phyloP scores from a whole-genome alignment of 2,113 vertebrate species.

The Aleadryas rufinucha region DNA sequence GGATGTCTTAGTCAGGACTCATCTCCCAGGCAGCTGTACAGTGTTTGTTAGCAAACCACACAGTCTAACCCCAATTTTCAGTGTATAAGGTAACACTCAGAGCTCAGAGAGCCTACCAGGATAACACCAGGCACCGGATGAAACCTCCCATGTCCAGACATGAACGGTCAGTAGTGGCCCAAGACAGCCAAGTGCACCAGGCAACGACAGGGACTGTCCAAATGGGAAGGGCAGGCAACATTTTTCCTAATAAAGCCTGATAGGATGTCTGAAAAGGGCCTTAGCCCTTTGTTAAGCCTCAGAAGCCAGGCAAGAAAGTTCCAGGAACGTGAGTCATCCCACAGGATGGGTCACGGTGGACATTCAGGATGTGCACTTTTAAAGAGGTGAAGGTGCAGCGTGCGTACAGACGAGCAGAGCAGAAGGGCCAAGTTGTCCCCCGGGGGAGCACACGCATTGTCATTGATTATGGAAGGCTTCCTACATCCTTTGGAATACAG shows the following conservation, averaged over 20 bases:
- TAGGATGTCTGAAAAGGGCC: constrained; percentile 34
- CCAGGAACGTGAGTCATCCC: constrained; percentile 61
- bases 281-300: constrained; percentile 36
- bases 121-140: background rate
- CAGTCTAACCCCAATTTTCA: background rate
- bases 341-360: constrained; percentile 40
- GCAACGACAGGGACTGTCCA: background rate
- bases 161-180: accelerated
- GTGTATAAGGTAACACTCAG: background rate
- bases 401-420: background rate
- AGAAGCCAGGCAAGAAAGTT: constrained; percentile 53
- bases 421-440: background rate
- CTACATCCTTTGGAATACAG: background rate
- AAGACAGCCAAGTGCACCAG: background rate
- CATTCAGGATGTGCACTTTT: constrained; percentile 51
- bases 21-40: background rate
- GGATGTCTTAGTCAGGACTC: background rate
- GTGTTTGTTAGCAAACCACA: accelerated
- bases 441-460: background rate
- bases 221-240: background rate
- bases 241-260: constrained; percentile 61
- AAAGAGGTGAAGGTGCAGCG: constrained; percentile 61
- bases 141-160: background rate
- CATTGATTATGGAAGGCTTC: constrained; percentile 16
- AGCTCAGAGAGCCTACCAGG: background rate